Percentiles rank a stretch among this genome's conserved stretches.
Evolutionary conservation across 1,140 invertebrate genomes (phyloP).

Genomic region (Saccostrea glomerata): DNA sequence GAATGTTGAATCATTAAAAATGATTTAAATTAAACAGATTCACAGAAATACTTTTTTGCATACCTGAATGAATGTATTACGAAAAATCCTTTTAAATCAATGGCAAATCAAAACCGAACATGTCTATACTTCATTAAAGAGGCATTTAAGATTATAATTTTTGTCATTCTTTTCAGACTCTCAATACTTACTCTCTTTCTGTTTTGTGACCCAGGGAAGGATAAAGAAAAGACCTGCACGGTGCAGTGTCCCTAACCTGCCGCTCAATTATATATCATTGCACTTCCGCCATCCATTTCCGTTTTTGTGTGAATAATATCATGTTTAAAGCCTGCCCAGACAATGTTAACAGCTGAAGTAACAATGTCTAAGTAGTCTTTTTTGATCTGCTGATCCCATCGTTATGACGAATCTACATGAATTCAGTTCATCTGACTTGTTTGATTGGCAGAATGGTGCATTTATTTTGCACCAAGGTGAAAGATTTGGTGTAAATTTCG

Average conservation of each 20-base stretch:
- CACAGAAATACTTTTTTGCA: no score
- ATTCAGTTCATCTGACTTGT: neutral
- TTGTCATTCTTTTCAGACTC: neutral
- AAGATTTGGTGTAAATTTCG: neutral
- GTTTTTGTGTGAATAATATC: neutral
- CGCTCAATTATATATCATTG: slow-evolving; percentile 12
- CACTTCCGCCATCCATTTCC: neutral
- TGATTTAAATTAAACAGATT: neutral
- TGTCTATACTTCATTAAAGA: no score
- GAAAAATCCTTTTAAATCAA: neutral
- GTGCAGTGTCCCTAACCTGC: neutral
- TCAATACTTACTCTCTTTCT: slow-evolving; percentile 7
- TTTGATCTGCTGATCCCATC: neutral
- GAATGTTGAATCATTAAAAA: neutral
- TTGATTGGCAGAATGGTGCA: neutral
- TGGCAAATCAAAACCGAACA: no score
- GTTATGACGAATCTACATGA: slow-evolving; percentile 3
- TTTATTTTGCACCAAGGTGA: neutral
- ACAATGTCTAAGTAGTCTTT: neutral
- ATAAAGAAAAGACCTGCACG: neutral
- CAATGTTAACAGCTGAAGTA: neutral
- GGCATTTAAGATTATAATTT: neutral
- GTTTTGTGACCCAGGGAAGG: neutral
- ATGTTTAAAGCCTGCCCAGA: neutral
- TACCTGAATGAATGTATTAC: neutral